Evolutionary conservation across 2,113 vertebrate genomes (phyloP).

Genomic region (Morone saxatilis): DNA sequence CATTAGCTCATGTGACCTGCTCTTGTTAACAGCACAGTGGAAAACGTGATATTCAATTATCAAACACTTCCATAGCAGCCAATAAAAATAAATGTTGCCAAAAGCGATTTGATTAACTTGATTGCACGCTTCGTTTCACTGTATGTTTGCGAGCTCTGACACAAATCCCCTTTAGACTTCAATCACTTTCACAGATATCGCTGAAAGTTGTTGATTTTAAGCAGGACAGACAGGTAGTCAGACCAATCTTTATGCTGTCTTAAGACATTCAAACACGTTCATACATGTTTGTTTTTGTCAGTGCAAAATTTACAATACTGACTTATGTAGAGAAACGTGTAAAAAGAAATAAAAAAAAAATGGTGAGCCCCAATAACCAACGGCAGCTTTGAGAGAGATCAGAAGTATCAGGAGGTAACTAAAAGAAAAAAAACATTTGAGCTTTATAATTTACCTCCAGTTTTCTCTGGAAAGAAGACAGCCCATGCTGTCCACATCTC

Average conservation of each 20-base stretch:
- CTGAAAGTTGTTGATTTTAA: conserved; percentile 39
- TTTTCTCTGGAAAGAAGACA: conserved; percentile 33
- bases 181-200: background rate
- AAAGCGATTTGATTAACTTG: conserved; percentile 58
- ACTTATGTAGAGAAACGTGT: conserved; percentile 2
- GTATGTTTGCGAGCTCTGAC: conserved; percentile 35
- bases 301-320: background rate
- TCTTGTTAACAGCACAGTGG: conserved; percentile 65
- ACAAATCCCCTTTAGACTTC: conserved; percentile 11
- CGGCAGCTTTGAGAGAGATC: background rate
- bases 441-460: conserved; percentile 33
- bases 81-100: conserved; percentile 51
- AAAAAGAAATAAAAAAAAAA: conserved; percentile 15
- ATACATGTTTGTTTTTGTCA: conserved; percentile 27
- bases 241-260: conserved; percentile 31
- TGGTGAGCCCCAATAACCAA: background rate
- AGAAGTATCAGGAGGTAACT: conserved; percentile 21
- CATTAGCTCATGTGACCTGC: conserved; percentile 70
- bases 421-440: conserved; percentile 39
- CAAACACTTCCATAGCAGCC: conserved; percentile 48
- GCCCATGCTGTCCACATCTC: conserved; percentile 34
- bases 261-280: conserved; percentile 11
- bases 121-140: conserved; percentile 40
- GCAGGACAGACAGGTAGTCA: conserved; percentile 27
- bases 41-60: conserved; percentile 73